These are phyloP conservation scores for Champsocephalus esox DNA, from an alignment of 2,797 vertebrate species.

Conservation along the genomic window DNA sequence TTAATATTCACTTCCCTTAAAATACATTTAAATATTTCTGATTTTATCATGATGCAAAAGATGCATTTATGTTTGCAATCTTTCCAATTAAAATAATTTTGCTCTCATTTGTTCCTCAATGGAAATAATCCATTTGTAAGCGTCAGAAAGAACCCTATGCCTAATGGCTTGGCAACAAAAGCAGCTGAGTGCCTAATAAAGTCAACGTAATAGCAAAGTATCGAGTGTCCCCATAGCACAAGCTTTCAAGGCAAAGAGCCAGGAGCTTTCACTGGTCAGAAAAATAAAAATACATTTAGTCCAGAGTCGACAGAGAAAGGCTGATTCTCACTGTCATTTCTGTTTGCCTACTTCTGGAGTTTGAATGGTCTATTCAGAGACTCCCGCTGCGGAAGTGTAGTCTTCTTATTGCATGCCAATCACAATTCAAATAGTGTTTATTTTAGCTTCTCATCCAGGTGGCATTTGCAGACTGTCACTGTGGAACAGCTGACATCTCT, in stretches of 20 bases:
- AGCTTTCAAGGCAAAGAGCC: conserved; percentile 38
- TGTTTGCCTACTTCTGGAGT: conserved; percentile 38
- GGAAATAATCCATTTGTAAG: conserved; percentile 37
- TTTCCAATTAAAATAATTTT: conserved; percentile 41
- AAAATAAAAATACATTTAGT: conserved; percentile 60
- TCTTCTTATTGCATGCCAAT: conserved; percentile 35
- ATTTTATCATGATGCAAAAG: not conserved
- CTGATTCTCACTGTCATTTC: conserved; percentile 38
- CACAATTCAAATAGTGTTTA: conserved; percentile 55
- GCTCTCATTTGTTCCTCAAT: conserved; percentile 32
- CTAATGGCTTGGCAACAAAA: conserved; percentile 71
- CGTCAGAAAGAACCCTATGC: conserved; percentile 40
- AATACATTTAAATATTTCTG: not conserved
- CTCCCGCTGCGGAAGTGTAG: conserved; percentile 21
- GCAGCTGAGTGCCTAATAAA: conserved; percentile 59
- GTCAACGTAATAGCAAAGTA: conserved; percentile 63
- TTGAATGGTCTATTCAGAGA: conserved; percentile 60
- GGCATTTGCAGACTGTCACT: conserved; percentile 62
- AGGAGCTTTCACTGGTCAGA: conserved; percentile 46
- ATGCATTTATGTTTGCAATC: conserved; percentile 7
- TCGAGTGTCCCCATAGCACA: conserved; percentile 62
- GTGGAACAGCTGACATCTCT: conserved; percentile 58
- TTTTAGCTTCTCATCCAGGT: conserved; percentile 69
- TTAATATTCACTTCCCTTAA: not conserved
- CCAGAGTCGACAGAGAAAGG: conserved; percentile 19